Evolutionary conservation across 2,797 vertebrate species (phyloP), one percentile per base, ranked within the genome.

Genomic region (Heliangelus exortis): DNA sequence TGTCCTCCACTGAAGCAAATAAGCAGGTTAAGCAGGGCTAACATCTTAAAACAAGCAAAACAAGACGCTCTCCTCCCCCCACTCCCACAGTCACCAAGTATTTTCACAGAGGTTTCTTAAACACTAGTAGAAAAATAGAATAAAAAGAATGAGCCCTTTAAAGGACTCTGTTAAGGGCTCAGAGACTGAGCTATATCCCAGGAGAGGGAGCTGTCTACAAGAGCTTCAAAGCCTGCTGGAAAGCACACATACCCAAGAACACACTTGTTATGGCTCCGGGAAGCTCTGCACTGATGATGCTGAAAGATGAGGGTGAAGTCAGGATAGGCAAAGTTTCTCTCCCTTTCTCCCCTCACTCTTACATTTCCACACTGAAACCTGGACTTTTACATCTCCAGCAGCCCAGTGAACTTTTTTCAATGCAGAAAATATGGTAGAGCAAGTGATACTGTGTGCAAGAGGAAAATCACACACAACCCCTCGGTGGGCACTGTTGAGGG

Each of bases 141-240:
- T 48, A 25, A 36, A 79, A 78, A 75, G 31, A 80, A 79, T 19
- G 51, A 92, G 31, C 45, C 73, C 74, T 89, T 90, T 87, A 89
- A 95, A 89, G 81, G 81, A 51, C 74, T 76, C 25, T 77, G 61
- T 33, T 83, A 83, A 68, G 77, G 87, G 75, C 57, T 67, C 84
- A 87, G 82, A 57, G 67, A 71, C 81, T 74, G 72, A 91, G 89
- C 45, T 92, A 2, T 63, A 48, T 85, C 89, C 66, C 58, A 74
- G 87, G 84, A 80, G 91, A 92, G 87, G 92, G 88, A 17, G 63
- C 73, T 74, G 66, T 84, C 68, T 94, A 65, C 26, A 78, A 75
- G 66, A 89, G 59, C 62, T 86, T 58, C 62, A 63, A 47, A 6
- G 50, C 55, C 69, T 84, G n/a, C 68, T 91, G 84, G 81, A 87